These are phyloP conservation scores for Scolopax mira DNA, from an alignment of 2,113 vertebrate species.

Conservation along the genomic window DNA sequence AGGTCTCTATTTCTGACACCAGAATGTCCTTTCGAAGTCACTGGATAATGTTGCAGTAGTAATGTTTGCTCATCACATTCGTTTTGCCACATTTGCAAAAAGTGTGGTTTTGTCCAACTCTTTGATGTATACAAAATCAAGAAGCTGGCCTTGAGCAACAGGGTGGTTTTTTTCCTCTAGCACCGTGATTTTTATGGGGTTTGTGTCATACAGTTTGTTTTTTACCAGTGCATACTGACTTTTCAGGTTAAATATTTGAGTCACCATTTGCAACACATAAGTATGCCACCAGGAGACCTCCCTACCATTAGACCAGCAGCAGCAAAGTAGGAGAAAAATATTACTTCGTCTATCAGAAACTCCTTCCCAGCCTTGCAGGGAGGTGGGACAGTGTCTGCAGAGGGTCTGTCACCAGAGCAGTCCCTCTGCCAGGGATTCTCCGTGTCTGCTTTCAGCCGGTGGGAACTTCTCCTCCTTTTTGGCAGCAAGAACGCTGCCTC, in stretches of 20 bases:
- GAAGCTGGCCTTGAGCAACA: background rate
- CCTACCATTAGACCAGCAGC: background rate
- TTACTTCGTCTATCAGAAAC: background rate
- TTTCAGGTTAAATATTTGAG: background rate
- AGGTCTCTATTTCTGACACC: background rate
- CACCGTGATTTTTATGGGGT: background rate
- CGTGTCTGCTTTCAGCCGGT: background rate
- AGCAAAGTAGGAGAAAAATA: background rate
- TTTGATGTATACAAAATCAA: background rate
- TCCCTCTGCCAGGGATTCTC: background rate
- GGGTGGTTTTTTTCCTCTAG: background rate
- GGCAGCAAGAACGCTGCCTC: rapidly evolving
- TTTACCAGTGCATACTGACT: background rate
- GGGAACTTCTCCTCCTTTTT: rapidly evolving
- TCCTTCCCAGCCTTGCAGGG: background rate
- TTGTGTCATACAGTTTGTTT: background rate
- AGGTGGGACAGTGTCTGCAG: background rate
- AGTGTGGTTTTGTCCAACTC: rapidly evolving
- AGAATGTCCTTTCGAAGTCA: background rate
- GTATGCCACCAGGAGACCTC: background rate
- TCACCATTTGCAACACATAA: background rate
- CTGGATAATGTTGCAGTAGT: background rate
- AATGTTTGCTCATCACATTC: background rate
- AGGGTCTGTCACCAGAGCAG: rapidly evolving
- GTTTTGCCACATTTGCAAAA: background rate